Base-by-base conservation (phyloP, 2,888 invertebrate genomes). In the Bursaphelenchus okinawaensis region DNA sequence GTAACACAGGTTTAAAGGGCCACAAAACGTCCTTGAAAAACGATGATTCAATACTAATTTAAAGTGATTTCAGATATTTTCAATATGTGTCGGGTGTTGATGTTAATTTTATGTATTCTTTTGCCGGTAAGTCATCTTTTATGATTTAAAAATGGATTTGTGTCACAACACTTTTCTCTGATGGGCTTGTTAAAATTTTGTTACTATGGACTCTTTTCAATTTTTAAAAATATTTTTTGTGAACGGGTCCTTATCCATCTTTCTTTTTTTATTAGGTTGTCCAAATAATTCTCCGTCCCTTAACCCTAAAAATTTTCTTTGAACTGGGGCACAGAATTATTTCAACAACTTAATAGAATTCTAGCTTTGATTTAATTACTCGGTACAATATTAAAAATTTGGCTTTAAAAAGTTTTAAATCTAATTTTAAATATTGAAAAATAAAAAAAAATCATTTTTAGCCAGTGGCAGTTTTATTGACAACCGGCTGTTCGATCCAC, bases 401-500 rank as follows among this genome's bases (percentile, higher is more conserved):
- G n/a, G n/a, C n/a, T n/a, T n/a, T n/a, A n/a, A n/a, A n/a, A n/a
- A n/a, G n/a, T n/a, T n/a, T n/a, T n/a, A n/a, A n/a, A n/a, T n/a
- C n/a, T n/a, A n/a, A n/a, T n/a, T n/a, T n/a, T n/a, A n/a, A n/a
- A n/a, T n/a, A n/a, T n/a, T n/a, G n/a, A n/a, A n/a, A n/a, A n/a
- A n/a, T n/a, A n/a, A n/a, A n/a, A n/a, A n/a, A n/a, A n/a, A n/a
- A n/a, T n/a, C n/a, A n/a, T n/a, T 40, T 40, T 4, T n/a, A 40
- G 40, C 40, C 40, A 3, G 12, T 40, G 40, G 40, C 40, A 12
- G 40, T 40, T n/a, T n/a, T 40, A 12, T 40, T 40, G 12, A 16
- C 40, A 22, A 19, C 56, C 56, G 23, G 59, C 20, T 65, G 65
- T 54, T 29, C 29, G 26, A 26, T 65, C 22, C 65, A 65, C 23